These are phyloP conservation scores for Cotesia glomerata DNA, from an alignment of 1,140 invertebrate species.

Conservation along the genomic window DNA sequence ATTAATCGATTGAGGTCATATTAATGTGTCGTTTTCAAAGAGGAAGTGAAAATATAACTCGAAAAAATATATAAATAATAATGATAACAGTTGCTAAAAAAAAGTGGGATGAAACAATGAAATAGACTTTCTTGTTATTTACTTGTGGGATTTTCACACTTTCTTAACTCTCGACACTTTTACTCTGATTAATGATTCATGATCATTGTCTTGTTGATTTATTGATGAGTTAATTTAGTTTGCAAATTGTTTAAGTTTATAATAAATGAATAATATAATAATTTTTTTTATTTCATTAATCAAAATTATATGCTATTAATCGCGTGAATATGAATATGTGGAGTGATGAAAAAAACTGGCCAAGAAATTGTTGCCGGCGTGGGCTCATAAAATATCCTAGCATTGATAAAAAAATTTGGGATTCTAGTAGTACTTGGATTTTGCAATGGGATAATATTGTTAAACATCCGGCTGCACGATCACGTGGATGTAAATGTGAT, in stretches of 20 bases:
- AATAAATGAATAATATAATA: no score
- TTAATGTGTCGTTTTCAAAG: neutral
- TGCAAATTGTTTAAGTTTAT: no score
- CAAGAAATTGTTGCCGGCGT: constrained; percentile 52
- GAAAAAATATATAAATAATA: neutral
- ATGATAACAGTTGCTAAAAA: neutral
- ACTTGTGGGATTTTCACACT: constrained; percentile 25
- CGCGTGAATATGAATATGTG: neutral
- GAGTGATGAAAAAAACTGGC: constrained; percentile 35
- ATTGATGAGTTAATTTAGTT: no score
- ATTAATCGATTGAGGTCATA: constrained; percentile 11
- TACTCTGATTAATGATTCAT: neutral
- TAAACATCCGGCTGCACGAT: constrained; percentile 60
- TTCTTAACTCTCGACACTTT: constrained; percentile 19
- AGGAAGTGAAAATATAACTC: constrained; percentile 12
- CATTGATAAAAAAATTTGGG: constrained; percentile 63
- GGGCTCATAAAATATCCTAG: constrained; percentile 58
- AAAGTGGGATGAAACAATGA: constrained; percentile 2
- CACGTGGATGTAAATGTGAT: constrained; percentile 61
- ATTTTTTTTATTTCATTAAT: neutral
- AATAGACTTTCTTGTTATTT: constrained; percentile 16
- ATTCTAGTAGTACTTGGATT: constrained; percentile 64
- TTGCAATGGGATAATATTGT: constrained; percentile 67
- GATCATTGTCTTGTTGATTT: neutral
- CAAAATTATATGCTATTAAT: neutral